These are phyloP conservation scores for Campylomormyrus tamandua DNA, from an alignment of 2,113 vertebrate genomes.

Conservation along the genomic window DNA sequence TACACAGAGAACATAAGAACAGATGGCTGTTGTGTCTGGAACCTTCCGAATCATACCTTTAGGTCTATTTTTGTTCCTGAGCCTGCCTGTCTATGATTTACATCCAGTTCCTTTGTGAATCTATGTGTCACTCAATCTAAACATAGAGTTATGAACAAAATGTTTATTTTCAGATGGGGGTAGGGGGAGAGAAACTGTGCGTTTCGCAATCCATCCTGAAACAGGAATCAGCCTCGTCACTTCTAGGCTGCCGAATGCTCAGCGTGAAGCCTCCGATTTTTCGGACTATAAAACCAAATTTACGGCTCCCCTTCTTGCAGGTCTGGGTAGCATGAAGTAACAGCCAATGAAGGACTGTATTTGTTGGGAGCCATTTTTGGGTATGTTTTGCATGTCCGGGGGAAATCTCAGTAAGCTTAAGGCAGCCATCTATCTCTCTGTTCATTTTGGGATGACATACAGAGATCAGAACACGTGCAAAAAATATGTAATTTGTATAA, in stretches of 20 bases:
- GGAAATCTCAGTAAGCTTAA: neutral
- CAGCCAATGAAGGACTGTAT: neutral
- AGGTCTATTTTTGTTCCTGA: constrained; percentile 56
- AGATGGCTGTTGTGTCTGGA: constrained; percentile 41
- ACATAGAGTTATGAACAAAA: constrained; percentile 39
- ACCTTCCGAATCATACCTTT: constrained; percentile 47
- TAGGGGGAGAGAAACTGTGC: constrained; percentile 28
- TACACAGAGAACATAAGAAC: constrained; percentile 22
- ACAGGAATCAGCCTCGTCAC: neutral
- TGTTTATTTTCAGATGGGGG: constrained; percentile 22
- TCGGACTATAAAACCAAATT: neutral
- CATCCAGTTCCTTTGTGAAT: constrained; percentile 46
- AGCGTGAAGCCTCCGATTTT: neutral
- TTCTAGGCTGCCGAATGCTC: neutral
- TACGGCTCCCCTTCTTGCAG: neutral
- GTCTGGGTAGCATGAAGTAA: neutral
- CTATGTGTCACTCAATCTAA: constrained; percentile 45
- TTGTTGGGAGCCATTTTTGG: neutral
- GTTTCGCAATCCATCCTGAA: neutral
- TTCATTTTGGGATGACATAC: neutral
- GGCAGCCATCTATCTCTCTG: neutral
- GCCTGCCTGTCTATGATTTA: constrained; percentile 54
- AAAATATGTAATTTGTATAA: constrained; percentile 6
- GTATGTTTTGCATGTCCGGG: neutral
- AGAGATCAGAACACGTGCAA: neutral